Evolutionary conservation across 2,797 vertebrate species (phyloP).

Genomic region (Lepilemur ruficaudatus): DNA sequence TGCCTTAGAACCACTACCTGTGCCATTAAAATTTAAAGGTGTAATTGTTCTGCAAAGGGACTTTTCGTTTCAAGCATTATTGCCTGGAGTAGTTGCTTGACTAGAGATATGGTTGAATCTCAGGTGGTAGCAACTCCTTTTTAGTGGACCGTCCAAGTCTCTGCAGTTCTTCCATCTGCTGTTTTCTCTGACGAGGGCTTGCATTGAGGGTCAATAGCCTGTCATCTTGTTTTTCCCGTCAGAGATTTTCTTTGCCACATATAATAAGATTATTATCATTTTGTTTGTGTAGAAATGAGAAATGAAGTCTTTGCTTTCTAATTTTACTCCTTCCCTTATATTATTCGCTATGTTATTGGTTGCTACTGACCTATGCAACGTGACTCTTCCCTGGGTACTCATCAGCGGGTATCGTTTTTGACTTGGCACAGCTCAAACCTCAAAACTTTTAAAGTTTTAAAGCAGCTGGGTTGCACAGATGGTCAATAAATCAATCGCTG

Average conservation of each 20-base stretch:
- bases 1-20: neutral
- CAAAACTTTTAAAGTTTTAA: slow-evolving; percentile 45
- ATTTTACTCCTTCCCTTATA: neutral
- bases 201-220: neutral
- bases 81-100: neutral
- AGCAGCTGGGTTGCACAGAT: neutral
- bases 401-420: neutral
- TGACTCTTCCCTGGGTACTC: slow-evolving; percentile 39
- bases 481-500: slow-evolving; percentile 48
- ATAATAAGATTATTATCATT: neutral
- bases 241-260: slow-evolving; percentile 20
- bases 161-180: neutral
- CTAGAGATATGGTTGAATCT: neutral
- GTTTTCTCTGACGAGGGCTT: neutral
- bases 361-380: neutral
- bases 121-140: neutral
- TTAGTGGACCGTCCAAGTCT: neutral
- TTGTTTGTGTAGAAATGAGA: slow-evolving; percentile 28
- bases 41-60: neutral
- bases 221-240: neutral
- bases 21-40: neutral
- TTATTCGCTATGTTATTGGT: slow-evolving; percentile 10
- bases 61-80: neutral
- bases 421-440: slow-evolving; percentile 27
- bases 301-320: neutral